These are phyloP conservation scores for Helostoma temminkii DNA, from an alignment of 2,797 vertebrate species.

Conservation along the genomic window DNA sequence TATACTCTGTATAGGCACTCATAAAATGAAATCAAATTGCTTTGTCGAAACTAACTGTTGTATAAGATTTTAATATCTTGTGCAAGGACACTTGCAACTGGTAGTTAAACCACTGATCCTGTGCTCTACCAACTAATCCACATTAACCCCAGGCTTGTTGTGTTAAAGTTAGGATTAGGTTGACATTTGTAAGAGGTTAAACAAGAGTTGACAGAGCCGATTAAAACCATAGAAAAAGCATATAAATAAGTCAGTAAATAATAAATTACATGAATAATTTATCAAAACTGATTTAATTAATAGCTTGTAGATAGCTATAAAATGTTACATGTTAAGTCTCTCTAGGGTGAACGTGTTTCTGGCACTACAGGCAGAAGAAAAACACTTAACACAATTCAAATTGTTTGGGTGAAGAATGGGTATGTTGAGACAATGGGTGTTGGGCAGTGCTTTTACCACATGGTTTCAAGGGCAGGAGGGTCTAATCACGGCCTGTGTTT, in stretches of 20 bases:
- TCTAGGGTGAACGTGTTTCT: constrained; percentile 38
- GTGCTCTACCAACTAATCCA: too few relatives aligned
- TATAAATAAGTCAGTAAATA: neutral
- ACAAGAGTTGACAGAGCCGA: neutral
- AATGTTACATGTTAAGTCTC: constrained; percentile 16
- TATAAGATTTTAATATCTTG: too few relatives aligned
- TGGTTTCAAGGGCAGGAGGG: constrained; percentile 63
- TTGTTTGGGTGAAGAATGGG: constrained; percentile 78
- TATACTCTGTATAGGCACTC: too few relatives aligned
- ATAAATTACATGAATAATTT: neutral
- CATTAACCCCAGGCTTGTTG: too few relatives aligned
- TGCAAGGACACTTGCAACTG: too few relatives aligned
- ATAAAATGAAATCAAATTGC: too few relatives aligned
- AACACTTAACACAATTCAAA: constrained; percentile 75
- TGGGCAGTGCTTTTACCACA: constrained; percentile 71
- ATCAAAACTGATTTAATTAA: neutral
- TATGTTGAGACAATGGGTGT: constrained; percentile 69
- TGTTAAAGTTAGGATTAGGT: too few relatives aligned
- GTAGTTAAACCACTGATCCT: too few relatives aligned
- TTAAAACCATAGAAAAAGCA: constrained; percentile 1
- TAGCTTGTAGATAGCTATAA: neutral
- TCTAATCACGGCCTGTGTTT: constrained; percentile 58
- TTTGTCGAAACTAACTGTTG: too few relatives aligned
- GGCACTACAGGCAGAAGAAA: constrained; percentile 31
- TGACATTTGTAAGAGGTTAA: neutral